Evolutionary conservation across 2,113 vertebrate genomes (phyloP).

Genomic region (Cricetomys ansorgei): DNA sequence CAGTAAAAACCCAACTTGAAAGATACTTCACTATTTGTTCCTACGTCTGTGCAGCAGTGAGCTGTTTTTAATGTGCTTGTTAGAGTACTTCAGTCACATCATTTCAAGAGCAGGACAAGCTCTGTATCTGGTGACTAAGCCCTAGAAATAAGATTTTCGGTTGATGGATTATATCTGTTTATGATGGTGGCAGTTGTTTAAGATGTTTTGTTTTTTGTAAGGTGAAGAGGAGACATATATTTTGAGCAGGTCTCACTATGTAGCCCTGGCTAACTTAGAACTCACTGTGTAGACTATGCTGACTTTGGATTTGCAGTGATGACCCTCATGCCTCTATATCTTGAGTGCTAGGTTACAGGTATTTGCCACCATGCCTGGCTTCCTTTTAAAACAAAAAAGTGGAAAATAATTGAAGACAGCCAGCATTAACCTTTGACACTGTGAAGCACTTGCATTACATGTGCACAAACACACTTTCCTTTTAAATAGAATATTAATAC

Average conservation of each 20-base stretch:
- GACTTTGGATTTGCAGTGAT: not conserved
- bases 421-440: not conserved
- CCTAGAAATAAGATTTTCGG: not conserved
- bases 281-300: not conserved
- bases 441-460: not conserved
- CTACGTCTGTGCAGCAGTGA: not conserved
- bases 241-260: not conserved
- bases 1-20: conserved; percentile 3
- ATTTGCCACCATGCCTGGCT: not conserved
- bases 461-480: not conserved
- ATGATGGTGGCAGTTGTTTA: not conserved
- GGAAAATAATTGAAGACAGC: not conserved
- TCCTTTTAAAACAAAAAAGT: not conserved
- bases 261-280: not conserved
- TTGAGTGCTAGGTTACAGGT: not conserved
- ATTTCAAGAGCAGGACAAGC: not conserved
- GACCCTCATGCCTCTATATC: no score
- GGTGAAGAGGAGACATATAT: not conserved
- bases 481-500: not conserved
- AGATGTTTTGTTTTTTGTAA: not conserved
- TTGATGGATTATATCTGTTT: not conserved
- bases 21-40: conserved; percentile 22
- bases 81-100: not conserved
- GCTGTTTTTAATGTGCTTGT: conserved; percentile 17
- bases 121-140: not conserved